Conservation (phyloP, 37 sponge, comb jelly and placozoan genomes). For the Amphimedon queenslandica region DNA sequence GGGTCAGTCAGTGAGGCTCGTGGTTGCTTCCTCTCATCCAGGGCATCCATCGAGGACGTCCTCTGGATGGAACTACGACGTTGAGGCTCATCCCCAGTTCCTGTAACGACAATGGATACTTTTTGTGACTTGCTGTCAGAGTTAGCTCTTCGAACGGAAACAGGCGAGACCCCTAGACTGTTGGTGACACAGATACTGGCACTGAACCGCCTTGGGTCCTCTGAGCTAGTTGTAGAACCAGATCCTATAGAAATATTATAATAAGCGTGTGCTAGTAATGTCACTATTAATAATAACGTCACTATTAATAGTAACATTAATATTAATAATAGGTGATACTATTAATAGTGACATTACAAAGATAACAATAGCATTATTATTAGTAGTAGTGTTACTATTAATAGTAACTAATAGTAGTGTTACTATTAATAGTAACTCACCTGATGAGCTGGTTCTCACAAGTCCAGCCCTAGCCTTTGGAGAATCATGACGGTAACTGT, state of each 20-base stretch:
- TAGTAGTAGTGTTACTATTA: too few species aligned
- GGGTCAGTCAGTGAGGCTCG: not conserved
- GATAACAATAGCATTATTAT: too few species aligned
- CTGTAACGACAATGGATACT: not conserved
- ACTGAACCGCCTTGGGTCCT: constrained; percentile 5
- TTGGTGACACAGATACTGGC: constrained; percentile 6
- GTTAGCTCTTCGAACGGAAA: not conserved
- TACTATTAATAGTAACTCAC: too few species aligned
- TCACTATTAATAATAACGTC: too few species aligned
- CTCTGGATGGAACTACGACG: constrained; percentile 9
- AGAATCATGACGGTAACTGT: not conserved
- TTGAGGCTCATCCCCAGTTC: not conserved
- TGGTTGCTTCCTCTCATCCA: constrained; percentile 37
- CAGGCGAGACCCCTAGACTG: not conserved
- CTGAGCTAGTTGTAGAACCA: too few species aligned
- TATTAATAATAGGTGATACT: too few species aligned
- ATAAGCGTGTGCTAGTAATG: too few species aligned
- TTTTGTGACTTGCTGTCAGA: not conserved
- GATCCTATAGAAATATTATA: too few species aligned
- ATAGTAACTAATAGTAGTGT: too few species aligned
- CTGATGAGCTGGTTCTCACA: not conserved
- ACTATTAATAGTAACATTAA: too few species aligned
- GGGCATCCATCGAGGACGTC: constrained; percentile 51
- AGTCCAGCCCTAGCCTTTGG: too few species aligned
- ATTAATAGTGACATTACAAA: too few species aligned